Conservation (phyloP, 2,888 invertebrate species). For the Lydus trimaculatus region DNA sequence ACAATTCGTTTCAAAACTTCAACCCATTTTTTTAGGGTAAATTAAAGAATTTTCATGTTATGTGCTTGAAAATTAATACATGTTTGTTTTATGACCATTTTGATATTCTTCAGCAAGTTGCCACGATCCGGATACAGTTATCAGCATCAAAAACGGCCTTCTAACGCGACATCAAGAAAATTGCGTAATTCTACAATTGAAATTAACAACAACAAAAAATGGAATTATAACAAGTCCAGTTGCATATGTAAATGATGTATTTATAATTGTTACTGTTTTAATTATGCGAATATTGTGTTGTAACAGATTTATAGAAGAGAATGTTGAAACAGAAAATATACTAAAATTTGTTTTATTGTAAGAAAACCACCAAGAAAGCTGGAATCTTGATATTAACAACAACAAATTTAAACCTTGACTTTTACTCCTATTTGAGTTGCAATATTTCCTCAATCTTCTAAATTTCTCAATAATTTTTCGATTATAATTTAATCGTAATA, state of each 20-base stretch:
- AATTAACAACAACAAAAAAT: background rate
- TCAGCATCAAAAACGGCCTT: background rate
- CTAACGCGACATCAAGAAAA: background rate
- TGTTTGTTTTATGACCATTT: background rate
- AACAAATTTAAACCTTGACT: conserved; percentile 8
- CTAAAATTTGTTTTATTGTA: background rate
- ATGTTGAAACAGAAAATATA: background rate
- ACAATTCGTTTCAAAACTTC: background rate
- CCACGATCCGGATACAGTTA: conserved; percentile 14
- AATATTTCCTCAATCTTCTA: background rate
- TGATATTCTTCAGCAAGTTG: background rate
- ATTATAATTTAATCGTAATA: background rate
- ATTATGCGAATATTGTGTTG: background rate
- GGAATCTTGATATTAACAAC: background rate
- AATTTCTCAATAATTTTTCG: background rate
- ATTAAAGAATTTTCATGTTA: background rate
- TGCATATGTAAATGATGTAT: background rate
- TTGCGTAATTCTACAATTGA: background rate
- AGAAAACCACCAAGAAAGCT: background rate
- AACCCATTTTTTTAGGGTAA: background rate
- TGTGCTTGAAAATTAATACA: background rate
- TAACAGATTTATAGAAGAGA: background rate
- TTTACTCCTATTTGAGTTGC: conserved; percentile 1
- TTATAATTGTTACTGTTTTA: background rate
- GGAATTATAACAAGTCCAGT: background rate